Evolutionary conservation across 2,888 invertebrate species (phyloP).

Genomic region (Unio pictorum): DNA sequence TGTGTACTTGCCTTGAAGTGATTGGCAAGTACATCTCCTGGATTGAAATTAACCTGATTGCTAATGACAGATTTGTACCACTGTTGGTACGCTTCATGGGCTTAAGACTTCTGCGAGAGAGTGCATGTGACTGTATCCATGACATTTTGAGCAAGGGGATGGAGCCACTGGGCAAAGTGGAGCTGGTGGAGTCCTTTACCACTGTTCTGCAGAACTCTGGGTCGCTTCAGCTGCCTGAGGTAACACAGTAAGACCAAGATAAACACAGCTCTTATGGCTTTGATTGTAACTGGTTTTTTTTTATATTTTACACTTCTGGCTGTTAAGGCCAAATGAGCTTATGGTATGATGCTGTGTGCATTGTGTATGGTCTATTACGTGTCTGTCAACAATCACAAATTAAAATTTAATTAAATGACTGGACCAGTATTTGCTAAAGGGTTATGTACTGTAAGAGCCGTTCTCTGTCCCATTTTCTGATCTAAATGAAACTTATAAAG

Average conservation of each 20-base stretch:
- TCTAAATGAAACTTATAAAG: too few relatives aligned
- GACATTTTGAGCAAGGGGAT: slow-evolving; percentile 76
- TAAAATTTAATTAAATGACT: too few relatives aligned
- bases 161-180: slow-evolving; percentile 75
- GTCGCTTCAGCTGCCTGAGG: slow-evolving; percentile 68
- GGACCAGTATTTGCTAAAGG: too few relatives aligned
- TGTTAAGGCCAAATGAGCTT: too few relatives aligned
- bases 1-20: slow-evolving; percentile 73
- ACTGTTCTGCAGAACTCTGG: slow-evolving; percentile 71
- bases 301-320: too few relatives aligned
- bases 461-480: too few relatives aligned
- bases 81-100: slow-evolving; percentile 72
- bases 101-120: slow-evolving; percentile 69
- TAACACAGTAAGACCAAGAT: slow-evolving; percentile 29
- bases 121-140: slow-evolving; percentile 75
- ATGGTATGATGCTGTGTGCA: too few relatives aligned
- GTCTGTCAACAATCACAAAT: too few relatives aligned
- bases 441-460: too few relatives aligned
- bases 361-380: too few relatives aligned
- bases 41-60: slow-evolving; percentile 76
- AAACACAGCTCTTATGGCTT: neutral
- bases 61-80: slow-evolving; percentile 75
- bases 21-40: slow-evolving; percentile 76
- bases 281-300: too few relatives aligned
- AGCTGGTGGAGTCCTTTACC: slow-evolving; percentile 74